These are phyloP conservation scores for Phrynosoma blainvillii DNA, from an alignment of 2,113 vertebrate genomes.

Conservation along the genomic window DNA sequence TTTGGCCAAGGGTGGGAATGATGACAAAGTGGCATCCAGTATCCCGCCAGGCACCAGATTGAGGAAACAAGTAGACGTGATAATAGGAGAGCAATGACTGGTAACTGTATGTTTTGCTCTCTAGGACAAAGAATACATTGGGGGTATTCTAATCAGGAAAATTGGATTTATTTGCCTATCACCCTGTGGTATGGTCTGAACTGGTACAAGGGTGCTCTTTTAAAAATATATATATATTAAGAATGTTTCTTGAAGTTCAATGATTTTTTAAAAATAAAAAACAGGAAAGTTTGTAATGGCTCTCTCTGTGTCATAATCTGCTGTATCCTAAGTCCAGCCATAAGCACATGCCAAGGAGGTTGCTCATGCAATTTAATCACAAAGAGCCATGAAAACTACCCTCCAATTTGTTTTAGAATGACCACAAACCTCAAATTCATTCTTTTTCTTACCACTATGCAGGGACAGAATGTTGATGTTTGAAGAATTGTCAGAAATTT, in stretches of 20 bases:
- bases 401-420: constrained; percentile 12
- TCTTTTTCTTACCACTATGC: constrained; percentile 18
- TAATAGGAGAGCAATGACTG: background rate
- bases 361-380: no score
- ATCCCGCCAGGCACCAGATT: background rate
- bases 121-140: background rate
- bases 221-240: background rate
- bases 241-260: background rate
- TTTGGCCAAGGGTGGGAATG: background rate
- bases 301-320: background rate
- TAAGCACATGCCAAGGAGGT: background rate
- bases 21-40: no score
- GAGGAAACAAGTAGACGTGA: background rate
- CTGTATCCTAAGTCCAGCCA: background rate
- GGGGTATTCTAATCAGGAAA: background rate
- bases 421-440: constrained; percentile 14
- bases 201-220: background rate
- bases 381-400: background rate
- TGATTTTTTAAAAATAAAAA: background rate
- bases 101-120: background rate
- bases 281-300: background rate
- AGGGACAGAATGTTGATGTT: constrained; percentile 91
- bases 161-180: background rate
- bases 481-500: constrained; percentile 94
- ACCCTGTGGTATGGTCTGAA: background rate